phyloP scores from a whole-genome alignment of 1,140 invertebrate species.

The Drosophila tropicalis region DNA sequence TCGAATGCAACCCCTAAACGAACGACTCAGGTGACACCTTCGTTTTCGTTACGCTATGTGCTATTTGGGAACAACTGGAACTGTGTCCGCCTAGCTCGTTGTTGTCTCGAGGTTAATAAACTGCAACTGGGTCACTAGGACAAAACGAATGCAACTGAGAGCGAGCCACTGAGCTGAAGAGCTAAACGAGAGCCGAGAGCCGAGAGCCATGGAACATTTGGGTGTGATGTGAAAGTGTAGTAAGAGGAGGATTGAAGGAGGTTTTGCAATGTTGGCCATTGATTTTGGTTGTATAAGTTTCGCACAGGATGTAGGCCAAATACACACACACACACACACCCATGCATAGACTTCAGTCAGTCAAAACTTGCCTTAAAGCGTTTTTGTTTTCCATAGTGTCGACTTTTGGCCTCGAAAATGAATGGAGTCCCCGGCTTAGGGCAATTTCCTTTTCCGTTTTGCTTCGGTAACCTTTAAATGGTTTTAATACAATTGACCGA shows the following conservation, averaged over 20 bases:
- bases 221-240: neutral
- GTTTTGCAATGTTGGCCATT: conserved; percentile 70
- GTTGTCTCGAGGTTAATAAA: conserved; percentile 71
- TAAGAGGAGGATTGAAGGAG: conserved; percentile 23
- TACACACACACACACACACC: conserved; percentile 25
- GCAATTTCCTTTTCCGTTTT: conserved; percentile 16
- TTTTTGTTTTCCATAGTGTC: conserved; percentile 18
- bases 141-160: conserved; percentile 56
- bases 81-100: neutral
- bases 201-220: conserved; percentile 14
- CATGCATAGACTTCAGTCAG: neutral
- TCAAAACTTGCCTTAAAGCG: conserved; percentile 39
- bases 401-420: conserved; percentile 49
- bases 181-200: conserved; percentile 8
- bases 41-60: conserved; percentile 46
- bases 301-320: conserved; percentile 66
- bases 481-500: neutral
- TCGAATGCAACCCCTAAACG: neutral
- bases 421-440: conserved; percentile 31
- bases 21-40: conserved; percentile 39
- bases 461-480: neutral
- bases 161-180: conserved; percentile 14
- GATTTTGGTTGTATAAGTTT: conserved; percentile 75
- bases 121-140: conserved; percentile 82
- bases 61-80: conserved; percentile 27